Conservation (phyloP, 2,113 vertebrate species). For the Clarias batrachus region DNA sequence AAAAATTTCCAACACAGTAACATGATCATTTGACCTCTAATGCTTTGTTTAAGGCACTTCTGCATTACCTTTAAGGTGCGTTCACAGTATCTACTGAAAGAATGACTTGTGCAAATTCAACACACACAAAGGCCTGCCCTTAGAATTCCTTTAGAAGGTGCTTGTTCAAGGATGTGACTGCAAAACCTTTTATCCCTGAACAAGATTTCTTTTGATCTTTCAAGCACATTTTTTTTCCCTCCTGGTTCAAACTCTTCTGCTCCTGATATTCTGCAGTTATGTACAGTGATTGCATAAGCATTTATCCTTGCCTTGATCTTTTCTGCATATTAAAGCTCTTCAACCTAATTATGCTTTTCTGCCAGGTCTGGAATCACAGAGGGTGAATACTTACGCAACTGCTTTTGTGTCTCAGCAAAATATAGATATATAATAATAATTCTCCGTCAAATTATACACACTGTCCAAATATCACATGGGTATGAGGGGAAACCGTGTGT, state of each 20-base stretch:
- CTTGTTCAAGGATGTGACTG: not conserved
- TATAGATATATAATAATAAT: not conserved
- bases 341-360: not conserved
- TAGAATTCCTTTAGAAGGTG: not conserved
- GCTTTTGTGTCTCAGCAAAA: not conserved
- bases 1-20: not conserved
- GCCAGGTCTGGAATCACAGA: not conserved
- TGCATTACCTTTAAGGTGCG: not conserved
- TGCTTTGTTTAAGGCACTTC: not conserved
- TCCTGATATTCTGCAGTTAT: not conserved
- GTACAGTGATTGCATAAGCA: not conserved
- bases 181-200: not conserved
- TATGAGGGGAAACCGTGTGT: not conserved
- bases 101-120: not conserved
- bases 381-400: not conserved
- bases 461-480: not conserved
- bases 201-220: conserved; percentile 1
- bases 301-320: not conserved
- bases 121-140: not conserved
- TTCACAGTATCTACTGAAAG: not conserved
- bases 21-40: not conserved
- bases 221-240: not conserved
- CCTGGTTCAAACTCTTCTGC: not conserved
- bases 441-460: not conserved
- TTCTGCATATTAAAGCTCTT: not conserved